These are phyloP conservation scores for Conchocele bisecta DNA, from an alignment of 2,888 invertebrate genomes.

Conservation along the genomic window DNA sequence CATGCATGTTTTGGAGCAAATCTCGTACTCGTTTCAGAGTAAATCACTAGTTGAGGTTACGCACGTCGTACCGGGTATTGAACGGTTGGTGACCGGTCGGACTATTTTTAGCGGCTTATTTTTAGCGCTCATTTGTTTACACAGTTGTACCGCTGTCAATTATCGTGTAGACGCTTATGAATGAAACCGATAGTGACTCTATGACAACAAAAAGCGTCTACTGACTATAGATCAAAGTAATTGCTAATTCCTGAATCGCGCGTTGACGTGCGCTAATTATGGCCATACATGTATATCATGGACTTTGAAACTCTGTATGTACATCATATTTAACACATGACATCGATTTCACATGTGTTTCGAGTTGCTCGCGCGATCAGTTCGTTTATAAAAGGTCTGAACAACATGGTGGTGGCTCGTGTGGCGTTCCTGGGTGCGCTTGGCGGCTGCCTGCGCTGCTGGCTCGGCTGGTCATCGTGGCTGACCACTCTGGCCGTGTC, in stretches of 20 bases:
- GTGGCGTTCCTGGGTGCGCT: conserved; percentile 63
- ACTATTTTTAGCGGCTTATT: no score
- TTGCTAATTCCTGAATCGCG: no score
- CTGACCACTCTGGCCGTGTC: conserved; percentile 61
- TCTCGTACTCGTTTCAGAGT: no score
- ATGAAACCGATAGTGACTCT: background rate
- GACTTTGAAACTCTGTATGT: conserved; percentile 27
- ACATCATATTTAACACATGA: conserved; percentile 29
- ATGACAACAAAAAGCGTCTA: background rate
- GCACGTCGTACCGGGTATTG: no score
- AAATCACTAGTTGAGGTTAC: no score
- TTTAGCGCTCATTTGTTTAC: no score
- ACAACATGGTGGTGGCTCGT: conserved; percentile 50
- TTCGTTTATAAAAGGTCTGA: conserved; percentile 1
- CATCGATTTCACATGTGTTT: conserved; percentile 18
- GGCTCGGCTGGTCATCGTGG: conserved; percentile 57
- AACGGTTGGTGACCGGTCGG: no score
- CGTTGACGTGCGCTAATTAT: background rate
- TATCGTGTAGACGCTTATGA: conserved; percentile 5
- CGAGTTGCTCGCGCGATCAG: conserved; percentile 33
- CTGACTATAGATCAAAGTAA: background rate
- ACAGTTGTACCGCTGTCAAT: background rate
- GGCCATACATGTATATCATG: background rate
- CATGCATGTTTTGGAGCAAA: no score
- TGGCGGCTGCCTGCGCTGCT: conserved; percentile 61